These are phyloP conservation scores for Kryphioiulus occultus DNA, from an alignment of 2,888 invertebrate species.

Conservation along the genomic window DNA sequence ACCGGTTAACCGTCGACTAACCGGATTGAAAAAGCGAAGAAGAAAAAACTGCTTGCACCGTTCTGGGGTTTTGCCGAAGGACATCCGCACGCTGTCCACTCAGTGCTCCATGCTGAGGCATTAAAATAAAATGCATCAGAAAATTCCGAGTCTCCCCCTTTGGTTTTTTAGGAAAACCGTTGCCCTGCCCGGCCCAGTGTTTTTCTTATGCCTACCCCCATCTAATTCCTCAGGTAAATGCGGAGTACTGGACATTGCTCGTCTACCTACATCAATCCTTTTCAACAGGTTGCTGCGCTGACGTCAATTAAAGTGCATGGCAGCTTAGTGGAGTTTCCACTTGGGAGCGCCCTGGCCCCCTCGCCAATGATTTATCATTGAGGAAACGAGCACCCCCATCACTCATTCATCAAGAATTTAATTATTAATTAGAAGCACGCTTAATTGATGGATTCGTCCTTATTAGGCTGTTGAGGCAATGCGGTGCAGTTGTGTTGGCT, in stretches of 20 bases:
- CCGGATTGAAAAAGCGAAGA: neutral
- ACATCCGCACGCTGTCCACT: constrained; percentile 16
- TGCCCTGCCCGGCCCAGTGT: neutral
- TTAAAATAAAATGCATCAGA: neutral
- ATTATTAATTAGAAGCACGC: neutral
- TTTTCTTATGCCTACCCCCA: neutral
- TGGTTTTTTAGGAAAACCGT: neutral
- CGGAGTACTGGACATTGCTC: neutral
- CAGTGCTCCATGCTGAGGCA: neutral
- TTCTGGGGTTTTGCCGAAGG: constrained; percentile 7
- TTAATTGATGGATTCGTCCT: neutral
- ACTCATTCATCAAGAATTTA: neutral
- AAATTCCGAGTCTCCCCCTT: neutral
- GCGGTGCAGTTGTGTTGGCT: too few relatives aligned
- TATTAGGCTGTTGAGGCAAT: too few relatives aligned
- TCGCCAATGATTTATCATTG: neutral
- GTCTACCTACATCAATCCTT: constrained; percentile 27
- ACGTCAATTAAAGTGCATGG: neutral
- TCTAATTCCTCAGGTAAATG: neutral
- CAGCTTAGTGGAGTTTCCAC: neutral
- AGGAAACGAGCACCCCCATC: neutral
- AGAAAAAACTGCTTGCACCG: neutral
- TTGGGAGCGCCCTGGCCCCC: neutral
- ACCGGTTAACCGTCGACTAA: constrained; percentile 19
- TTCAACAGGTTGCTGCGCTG: constrained; percentile 8